These are phyloP conservation scores for Megalurothrips usitatus DNA, from an alignment of 2,888 invertebrate genomes.

Conservation along the genomic window DNA sequence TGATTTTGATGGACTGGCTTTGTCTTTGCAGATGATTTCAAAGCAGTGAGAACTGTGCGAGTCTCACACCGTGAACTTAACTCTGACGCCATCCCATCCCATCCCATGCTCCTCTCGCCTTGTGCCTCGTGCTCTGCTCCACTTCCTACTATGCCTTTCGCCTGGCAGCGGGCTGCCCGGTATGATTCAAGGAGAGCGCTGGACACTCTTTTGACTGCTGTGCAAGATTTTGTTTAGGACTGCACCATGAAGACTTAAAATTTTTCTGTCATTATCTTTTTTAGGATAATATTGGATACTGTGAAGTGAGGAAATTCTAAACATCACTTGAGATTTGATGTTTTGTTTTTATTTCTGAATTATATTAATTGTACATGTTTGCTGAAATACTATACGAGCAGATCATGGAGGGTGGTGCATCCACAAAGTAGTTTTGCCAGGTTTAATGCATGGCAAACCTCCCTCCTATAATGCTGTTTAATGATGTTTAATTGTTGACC, in stretches of 20 bases:
- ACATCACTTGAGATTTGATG: not conserved
- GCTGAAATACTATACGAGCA: not conserved
- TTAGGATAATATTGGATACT: not conserved
- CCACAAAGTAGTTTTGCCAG: not conserved
- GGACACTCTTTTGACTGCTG: slow-evolving; percentile 24
- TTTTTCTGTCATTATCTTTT: not conserved
- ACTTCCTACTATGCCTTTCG: slow-evolving; percentile 1
- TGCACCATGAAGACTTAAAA: slow-evolving; percentile 14
- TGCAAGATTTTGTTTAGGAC: slow-evolving; percentile 20
- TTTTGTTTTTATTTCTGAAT: not conserved
- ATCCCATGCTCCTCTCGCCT: not conserved
- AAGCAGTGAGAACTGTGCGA: too few species aligned
- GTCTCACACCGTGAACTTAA: too few species aligned
- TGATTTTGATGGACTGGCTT: too few species aligned
- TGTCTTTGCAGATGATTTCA: not conserved
- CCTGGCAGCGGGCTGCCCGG: slow-evolving; percentile 12
- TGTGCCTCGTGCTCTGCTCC: not conserved
- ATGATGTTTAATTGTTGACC: not conserved
- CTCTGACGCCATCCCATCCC: not conserved
- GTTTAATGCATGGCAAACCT: not conserved
- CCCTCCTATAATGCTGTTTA: not conserved
- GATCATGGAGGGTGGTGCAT: not conserved
- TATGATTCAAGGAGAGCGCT: slow-evolving; percentile 11
- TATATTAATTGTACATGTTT: not conserved
- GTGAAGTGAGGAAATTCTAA: not conserved